Evolutionary conservation across 1,140 invertebrate species (phyloP).

Genomic region (Pseudomyrmex dendroicus): DNA sequence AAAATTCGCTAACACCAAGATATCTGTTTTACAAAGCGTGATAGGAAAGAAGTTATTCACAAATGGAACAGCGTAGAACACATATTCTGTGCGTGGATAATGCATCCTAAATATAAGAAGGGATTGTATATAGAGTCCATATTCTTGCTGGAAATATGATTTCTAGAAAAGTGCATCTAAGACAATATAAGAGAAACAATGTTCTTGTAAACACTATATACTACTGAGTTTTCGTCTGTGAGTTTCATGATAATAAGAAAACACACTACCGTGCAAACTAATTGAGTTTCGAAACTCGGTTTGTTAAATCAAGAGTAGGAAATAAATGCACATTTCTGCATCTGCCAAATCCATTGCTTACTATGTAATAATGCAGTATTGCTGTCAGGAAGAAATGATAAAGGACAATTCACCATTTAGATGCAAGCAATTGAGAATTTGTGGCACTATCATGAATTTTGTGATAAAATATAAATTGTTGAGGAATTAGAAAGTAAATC

Average conservation of each 20-base stretch:
- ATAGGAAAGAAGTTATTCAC: slow-evolving; percentile 15
- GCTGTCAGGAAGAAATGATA: slow-evolving; percentile 7
- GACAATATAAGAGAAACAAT: background rate
- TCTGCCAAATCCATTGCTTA: slow-evolving; percentile 19
- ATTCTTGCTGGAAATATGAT: slow-evolving; percentile 28
- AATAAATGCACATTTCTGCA: slow-evolving; percentile 25
- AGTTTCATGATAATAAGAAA: slow-evolving; percentile 5
- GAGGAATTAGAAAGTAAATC: slow-evolving; percentile 23
- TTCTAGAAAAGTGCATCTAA: slow-evolving; percentile 31
- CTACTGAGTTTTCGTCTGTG: slow-evolving; percentile 1
- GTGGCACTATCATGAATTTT: slow-evolving; percentile 5
- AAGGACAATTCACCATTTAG: slow-evolving; percentile 18
- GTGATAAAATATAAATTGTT: slow-evolving; percentile 7
- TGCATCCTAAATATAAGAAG: slow-evolving; percentile 10
- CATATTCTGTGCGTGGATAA: slow-evolving; percentile 34
- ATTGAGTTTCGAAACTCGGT: slow-evolving; percentile 16
- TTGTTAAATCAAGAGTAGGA: slow-evolving; percentile 27
- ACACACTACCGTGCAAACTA: slow-evolving; percentile 43
- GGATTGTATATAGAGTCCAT: slow-evolving; percentile 4
- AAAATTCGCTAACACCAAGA: slow-evolving; percentile 6
- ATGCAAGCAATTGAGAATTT: slow-evolving; percentile 27
- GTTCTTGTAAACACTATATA: slow-evolving; percentile 27
- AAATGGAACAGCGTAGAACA: slow-evolving; percentile 6
- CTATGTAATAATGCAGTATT: slow-evolving; percentile 22
- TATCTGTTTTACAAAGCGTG: slow-evolving; percentile 31